Evolutionary conservation across 2,797 vertebrate species (phyloP).

Genomic region (Bovichtus variegatus): DNA sequence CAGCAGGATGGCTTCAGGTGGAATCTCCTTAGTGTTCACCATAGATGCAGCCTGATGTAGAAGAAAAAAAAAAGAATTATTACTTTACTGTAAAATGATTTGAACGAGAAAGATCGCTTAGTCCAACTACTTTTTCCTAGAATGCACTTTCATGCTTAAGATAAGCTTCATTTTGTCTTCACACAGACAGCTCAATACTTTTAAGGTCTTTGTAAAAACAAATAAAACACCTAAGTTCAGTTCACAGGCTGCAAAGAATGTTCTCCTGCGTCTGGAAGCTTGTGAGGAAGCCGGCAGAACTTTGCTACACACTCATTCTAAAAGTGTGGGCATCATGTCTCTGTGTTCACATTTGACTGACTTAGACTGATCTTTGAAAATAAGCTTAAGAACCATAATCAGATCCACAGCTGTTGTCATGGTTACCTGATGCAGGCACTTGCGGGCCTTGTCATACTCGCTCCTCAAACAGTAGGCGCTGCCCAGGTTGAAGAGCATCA

Average conservation of each 20-base stretch:
- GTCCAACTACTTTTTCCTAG: neutral
- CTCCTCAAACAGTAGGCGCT: constrained; percentile 97
- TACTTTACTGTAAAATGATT: neutral
- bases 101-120: neutral
- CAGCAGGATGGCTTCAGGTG: constrained; percentile 96
- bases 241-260: too few relatives aligned
- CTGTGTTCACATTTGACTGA: neutral
- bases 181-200: too few relatives aligned
- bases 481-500: constrained; percentile 98
- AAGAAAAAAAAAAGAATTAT: constrained; percentile 32
- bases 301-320: neutral
- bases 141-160: neutral
- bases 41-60: constrained; percentile 91
- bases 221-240: neutral
- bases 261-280: neutral
- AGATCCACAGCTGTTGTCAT: neutral
- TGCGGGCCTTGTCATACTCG: constrained; percentile 98
- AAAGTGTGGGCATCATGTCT: neutral
- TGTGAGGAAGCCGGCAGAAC: neutral
- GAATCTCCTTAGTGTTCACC: constrained; percentile 97
- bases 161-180: neutral
- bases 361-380: too few relatives aligned
- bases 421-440: constrained; percentile 95
- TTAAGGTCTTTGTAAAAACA: too few relatives aligned
- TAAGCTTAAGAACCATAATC: too few relatives aligned